These are phyloP conservation scores for Aramus guarauna DNA, from an alignment of 2,113 vertebrate species.

Conservation along the genomic window DNA sequence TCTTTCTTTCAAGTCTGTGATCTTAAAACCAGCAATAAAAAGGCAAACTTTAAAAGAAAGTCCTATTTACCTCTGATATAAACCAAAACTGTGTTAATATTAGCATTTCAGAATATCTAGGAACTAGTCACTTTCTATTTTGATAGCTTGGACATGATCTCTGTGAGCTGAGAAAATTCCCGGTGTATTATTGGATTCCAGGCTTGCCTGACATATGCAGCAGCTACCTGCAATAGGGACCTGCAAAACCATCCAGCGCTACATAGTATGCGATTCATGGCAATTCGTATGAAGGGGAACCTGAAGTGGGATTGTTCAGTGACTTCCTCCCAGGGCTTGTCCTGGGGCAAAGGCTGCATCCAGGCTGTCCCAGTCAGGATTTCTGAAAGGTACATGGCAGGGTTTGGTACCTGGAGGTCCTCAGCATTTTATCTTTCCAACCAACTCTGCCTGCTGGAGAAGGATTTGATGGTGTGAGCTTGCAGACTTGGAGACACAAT, in stretches of 20 bases:
- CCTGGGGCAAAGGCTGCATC: not conserved
- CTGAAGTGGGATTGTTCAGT: no score
- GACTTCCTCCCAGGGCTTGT: not conserved
- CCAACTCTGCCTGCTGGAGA: not conserved
- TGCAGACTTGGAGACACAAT: not conserved
- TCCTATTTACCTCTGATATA: not conserved
- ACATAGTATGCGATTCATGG: fast-evolving
- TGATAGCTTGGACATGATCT: not conserved
- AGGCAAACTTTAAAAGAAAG: not conserved
- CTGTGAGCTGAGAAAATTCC: not conserved
- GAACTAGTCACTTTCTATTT: not conserved
- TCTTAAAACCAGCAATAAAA: slow-evolving; percentile 10
- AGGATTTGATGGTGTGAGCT: not conserved
- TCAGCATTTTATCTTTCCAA: not conserved
- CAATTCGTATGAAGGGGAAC: not conserved
- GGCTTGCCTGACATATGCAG: not conserved
- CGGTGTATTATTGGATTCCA: not conserved
- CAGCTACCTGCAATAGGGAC: not conserved
- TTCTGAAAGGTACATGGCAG: not conserved
- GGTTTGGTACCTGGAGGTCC: not conserved
- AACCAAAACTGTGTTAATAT: not conserved
- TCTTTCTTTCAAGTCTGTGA: not conserved
- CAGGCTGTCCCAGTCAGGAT: not conserved
- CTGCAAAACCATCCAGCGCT: not conserved
- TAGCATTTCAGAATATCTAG: not conserved